Evolutionary conservation across 2,888 invertebrate genomes (phyloP), one percentile per base, ranked within the genome.

Genomic region (Andrena dorsata): DNA sequence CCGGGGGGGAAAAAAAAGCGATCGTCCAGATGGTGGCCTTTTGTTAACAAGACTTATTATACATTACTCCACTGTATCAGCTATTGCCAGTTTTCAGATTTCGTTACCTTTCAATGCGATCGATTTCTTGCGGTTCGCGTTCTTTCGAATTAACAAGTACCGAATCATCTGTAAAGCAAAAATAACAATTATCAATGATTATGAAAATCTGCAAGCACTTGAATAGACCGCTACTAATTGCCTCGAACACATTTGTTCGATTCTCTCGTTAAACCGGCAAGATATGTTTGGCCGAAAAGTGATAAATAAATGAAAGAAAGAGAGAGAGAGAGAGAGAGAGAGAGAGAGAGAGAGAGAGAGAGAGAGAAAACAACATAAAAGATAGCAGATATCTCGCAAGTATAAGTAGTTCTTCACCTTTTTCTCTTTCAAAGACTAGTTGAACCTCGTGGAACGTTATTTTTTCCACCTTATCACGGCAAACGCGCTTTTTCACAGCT

Each of bases 381-480:
- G 64, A 61, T 64, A 76, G 64, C 47, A 60, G 30, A 35, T 51
- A 49, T 73, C 41, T 73, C 60, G 60, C 66, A 66, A 77, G 56
- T 64, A 71, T 58, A 76, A 73, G 73, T 35, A 73, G 16, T 77
- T 30, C 2, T 60, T 60, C 30, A 72, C 72, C 65, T 77, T 72
- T 41, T 35, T 77, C 47, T 53, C 66, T 47, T 72, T 35, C 47
- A 56, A 71, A 66, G 32, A 60, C 68, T 49, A 35, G 35, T 49
- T 49, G 51, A 68, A 73, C 56, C 64, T 71, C 56, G 53, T 53
- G 78, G 63, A 80, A 80, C 77, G 66, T 32, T 70, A 51, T 70
- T 81, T 47, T 73, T 32, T 70, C 70, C 80, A 80, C 74, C 82
- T 74, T 82, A 71, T 75, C 66, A 80, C 82, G 66, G 80, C 80